Conservation (phyloP, 2,888 invertebrate genomes). For the Lathronympha strigana region DNA sequence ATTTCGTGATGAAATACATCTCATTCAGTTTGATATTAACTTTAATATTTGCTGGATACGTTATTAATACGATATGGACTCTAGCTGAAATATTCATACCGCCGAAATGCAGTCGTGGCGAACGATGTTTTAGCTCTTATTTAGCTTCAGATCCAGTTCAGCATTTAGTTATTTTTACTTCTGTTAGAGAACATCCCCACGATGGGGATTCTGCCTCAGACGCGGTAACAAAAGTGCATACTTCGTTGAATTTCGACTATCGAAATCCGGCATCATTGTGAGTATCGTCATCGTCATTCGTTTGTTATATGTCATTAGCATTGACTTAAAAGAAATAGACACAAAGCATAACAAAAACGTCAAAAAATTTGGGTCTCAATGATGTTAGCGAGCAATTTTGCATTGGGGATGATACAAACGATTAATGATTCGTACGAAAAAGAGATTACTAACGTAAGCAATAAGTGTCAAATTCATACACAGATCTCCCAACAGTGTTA, state of each 20-base stretch:
- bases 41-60: conserved; percentile 87
- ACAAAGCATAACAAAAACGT: too few relatives aligned
- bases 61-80: conserved; percentile 90
- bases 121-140: conserved; percentile 88
- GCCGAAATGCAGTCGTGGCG: conserved; percentile 86
- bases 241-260: conserved; percentile 87
- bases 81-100: conserved; percentile 89
- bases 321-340: too few relatives aligned
- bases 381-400: too few relatives aligned
- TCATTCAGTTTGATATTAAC: conserved; percentile 86
- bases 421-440: too few relatives aligned
- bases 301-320: too few relatives aligned
- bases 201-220: conserved; percentile 72
- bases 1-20: conserved; percentile 72
- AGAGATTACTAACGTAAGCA: too few relatives aligned
- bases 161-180: conserved; percentile 88
- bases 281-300: conserved; percentile 49
- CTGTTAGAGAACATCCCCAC: conserved; percentile 84
- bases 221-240: conserved; percentile 84
- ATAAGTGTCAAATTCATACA: too few relatives aligned
- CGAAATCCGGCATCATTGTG: conserved; percentile 71
- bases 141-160: conserved; percentile 87
- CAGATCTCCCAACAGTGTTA: too few relatives aligned
- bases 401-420: too few relatives aligned
- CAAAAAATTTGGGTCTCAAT: too few relatives aligned